A percentile compares a stretch with the other conserved stretches of the same genome.
phyloP scores from a whole-genome alignment of 2,888 invertebrate species.

The Agapostemon virescens region DNA sequence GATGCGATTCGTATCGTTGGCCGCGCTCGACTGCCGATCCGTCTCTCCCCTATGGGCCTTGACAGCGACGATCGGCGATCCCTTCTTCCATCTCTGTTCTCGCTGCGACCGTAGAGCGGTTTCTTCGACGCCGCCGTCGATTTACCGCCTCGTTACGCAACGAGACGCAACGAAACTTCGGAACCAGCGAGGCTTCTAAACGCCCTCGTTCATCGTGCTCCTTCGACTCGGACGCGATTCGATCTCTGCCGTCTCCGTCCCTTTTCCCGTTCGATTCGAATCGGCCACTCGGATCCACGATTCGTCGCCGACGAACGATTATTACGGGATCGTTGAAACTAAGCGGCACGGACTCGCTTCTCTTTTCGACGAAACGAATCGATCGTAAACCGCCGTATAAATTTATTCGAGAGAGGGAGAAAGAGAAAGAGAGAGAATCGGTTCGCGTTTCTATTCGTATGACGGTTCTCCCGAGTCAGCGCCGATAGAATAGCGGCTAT shows the following conservation, averaged over 20 bases:
- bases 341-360: too few relatives aligned
- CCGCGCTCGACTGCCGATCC: conserved; percentile 39
- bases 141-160: background rate
- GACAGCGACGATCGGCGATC: conserved; percentile 57
- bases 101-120: background rate
- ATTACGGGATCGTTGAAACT: too few relatives aligned
- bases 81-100: background rate
- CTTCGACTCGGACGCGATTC: background rate
- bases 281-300: too few relatives aligned
- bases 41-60: conserved; percentile 53
- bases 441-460: too few relatives aligned
- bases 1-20: too few relatives aligned
- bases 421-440: too few relatives aligned
- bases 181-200: conserved; percentile 17
- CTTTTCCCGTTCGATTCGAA: background rate
- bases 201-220: background rate
- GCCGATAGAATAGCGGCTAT: background rate
- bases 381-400: too few relatives aligned
- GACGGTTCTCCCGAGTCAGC: too few relatives aligned
- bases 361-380: too few relatives aligned
- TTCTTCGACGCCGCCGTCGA: background rate
- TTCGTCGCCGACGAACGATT: too few relatives aligned
- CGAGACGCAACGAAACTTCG: conserved; percentile 1
- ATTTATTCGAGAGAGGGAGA: background rate
- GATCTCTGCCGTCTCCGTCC: background rate